phyloP scores from a whole-genome alignment of 1,140 invertebrate genomes.

The Hirudo medicinalis region DNA sequence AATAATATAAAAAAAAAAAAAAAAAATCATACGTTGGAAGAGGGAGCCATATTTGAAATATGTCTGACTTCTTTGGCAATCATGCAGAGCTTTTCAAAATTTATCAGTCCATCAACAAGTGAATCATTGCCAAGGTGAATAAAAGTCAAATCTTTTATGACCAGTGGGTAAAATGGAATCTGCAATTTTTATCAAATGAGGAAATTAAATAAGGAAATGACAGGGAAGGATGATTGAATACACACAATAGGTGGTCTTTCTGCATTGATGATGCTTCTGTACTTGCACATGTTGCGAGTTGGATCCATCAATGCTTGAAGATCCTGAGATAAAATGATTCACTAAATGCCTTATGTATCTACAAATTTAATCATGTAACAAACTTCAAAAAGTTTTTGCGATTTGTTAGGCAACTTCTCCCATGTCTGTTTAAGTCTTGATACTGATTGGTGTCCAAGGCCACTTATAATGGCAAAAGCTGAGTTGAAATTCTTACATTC shows the following conservation, averaged over 20 bases:
- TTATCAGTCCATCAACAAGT: constrained; percentile 69
- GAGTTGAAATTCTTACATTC: constrained; percentile 99
- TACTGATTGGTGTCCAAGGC: constrained; percentile 84
- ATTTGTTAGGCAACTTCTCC: constrained; percentile 93
- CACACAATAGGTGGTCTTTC: constrained; percentile 64
- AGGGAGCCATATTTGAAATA: constrained; percentile 83
- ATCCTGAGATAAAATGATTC: constrained; percentile 44
- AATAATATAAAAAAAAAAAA: no score
- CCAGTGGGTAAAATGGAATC: constrained; percentile 60
- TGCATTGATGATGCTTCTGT: constrained; percentile 76
- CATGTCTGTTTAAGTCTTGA: constrained; percentile 77
- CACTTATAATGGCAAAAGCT: constrained; percentile 97
- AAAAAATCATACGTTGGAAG: constrained; percentile 45
- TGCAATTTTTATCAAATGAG: constrained; percentile 29
- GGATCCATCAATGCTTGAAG: constrained; percentile 92
- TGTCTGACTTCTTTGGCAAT: constrained; percentile 91
- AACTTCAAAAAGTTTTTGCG: constrained; percentile 70
- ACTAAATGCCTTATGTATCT: not conserved
- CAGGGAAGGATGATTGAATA: not conserved
- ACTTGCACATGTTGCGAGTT: constrained; percentile 95
- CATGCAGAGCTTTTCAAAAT: constrained; percentile 97
- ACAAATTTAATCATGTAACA: not conserved
- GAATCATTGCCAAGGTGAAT: constrained; percentile 95
- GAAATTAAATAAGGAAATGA: no score
- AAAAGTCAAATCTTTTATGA: constrained; percentile 86